phyloP scores from a whole-genome alignment of 23 tunicate genomes.

The Ciona savignyi region DNA sequence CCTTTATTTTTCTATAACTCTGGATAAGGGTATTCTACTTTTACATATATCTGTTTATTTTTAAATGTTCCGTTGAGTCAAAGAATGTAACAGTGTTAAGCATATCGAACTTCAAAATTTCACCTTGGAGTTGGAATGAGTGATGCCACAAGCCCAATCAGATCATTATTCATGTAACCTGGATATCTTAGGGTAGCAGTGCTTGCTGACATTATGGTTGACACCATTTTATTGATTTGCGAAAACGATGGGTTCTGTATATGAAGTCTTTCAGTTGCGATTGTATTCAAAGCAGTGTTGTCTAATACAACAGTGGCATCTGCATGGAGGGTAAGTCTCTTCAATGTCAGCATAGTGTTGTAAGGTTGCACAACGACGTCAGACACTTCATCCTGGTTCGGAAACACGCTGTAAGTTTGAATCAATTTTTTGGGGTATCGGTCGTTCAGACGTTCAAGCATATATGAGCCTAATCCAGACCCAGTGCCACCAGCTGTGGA shows the following conservation, averaged over 20 bases:
- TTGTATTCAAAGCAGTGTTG: constrained; percentile 90
- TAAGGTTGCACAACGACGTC: constrained; percentile 99
- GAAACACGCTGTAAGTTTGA: constrained; percentile 97
- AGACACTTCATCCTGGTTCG: constrained; percentile 95
- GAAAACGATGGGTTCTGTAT: constrained; percentile 92
- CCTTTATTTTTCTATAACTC: too few relatives aligned
- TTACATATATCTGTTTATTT: too few relatives aligned
- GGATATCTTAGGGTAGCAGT: constrained; percentile 98
- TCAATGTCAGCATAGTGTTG: constrained; percentile 92
- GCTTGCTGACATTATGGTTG: constrained; percentile 98
- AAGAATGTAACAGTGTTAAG: too few relatives aligned
- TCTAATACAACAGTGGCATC: constrained; percentile 97
- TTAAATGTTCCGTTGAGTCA: too few relatives aligned
- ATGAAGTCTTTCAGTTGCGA: constrained; percentile 94
- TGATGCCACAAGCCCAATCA: constrained; percentile 79
- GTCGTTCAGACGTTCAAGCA: constrained; percentile 81
- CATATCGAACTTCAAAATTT: background rate
- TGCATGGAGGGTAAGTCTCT: constrained; percentile 81
- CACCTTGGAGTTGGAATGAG: constrained; percentile 98
- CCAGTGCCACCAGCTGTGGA: constrained; percentile 99
- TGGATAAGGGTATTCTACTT: too few relatives aligned
- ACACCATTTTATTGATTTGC: constrained; percentile 94
- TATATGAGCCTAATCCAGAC: constrained; percentile 89
- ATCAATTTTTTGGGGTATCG: constrained; percentile 95
- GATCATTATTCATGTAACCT: constrained; percentile 97